Base-by-base conservation (phyloP, 92 coral and sea anemone genomes). In the Parazoanthus darwini region DNA sequence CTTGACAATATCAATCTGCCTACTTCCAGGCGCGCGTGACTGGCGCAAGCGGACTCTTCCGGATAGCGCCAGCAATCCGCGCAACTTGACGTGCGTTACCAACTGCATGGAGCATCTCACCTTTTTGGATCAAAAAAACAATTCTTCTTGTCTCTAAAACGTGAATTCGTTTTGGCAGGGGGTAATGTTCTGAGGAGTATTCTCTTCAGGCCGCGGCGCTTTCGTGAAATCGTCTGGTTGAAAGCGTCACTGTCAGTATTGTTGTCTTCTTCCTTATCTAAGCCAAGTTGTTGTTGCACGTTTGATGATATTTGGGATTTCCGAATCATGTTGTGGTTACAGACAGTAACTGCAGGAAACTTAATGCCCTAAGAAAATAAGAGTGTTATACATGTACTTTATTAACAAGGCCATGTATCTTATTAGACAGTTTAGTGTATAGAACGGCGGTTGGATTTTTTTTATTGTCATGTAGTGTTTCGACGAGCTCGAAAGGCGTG, bases 321-420 rank as follows among this genome's bases (percentile, higher is more conserved):
- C 63, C 94, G 88, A 18, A 88, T 76, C 80, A 73, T 85, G 90
- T 90, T 92, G 48, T 90, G 94, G 58, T 92, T 92, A 63, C 94
- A 92, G 43, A 92, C 72, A 14, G 94, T 92, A 16, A 92, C 88
- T 1, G 92, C 85, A 1, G 94, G 94, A 86, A 90, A 92, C 29
- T 90, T 86, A 74, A 92, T 74, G 38, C 89, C 90, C 94, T 92
- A 43, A 58, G 82, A 42, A 77, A 2, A 79, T n/a, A 79, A 68
- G 16, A 44, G 80, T 5, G n/a, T 39, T 22, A 63, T 9, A 18
- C 25, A n/a, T 54, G 16, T 14, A 54, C 2, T 2, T 13, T 54
- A 11, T 15, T 54, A 3, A 14, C 13, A 54, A 11, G 14, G 59
- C 9, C 33, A 29, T 29, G 33, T 29, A 29, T 29, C 33, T 29